Conservation (phyloP, 37 sponge, comb jelly and placozoan species). For the Corticium candelabrum region DNA sequence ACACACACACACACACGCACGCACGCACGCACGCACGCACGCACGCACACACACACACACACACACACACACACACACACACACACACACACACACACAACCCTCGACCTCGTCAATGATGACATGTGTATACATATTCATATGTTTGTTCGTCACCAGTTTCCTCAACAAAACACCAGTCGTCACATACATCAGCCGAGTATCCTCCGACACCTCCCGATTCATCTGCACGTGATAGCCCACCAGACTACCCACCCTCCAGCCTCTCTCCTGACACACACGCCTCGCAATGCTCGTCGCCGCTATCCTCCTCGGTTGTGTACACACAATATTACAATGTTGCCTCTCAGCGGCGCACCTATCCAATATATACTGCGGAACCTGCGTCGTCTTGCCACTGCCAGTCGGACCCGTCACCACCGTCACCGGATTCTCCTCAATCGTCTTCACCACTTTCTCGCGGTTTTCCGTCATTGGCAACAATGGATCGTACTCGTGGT, state of each 20-base stretch:
- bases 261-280: slow-evolving; percentile 49
- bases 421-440: slow-evolving; percentile 57
- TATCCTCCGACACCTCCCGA: slow-evolving; percentile 59
- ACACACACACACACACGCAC: neutral
- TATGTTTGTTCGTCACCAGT: slow-evolving; percentile 58
- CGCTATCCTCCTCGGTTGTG: slow-evolving; percentile 87
- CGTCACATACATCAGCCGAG: slow-evolving; percentile 80
- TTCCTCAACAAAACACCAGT: slow-evolving; percentile 86
- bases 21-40: neutral
- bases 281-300: slow-evolving; percentile 74
- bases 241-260: slow-evolving; percentile 78
- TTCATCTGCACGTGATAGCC: slow-evolving; percentile 91
- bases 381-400: slow-evolving; percentile 88
- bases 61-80: too few species aligned
- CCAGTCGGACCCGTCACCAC: slow-evolving; percentile 79
- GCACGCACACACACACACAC: neutral
- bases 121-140: slow-evolving; percentile 91
- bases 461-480: slow-evolving; percentile 47
- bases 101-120: slow-evolving; percentile 96
- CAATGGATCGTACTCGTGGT: slow-evolving; percentile 16
- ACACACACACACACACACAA: too few species aligned
- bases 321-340: slow-evolving; percentile 92
- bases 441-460: slow-evolving; percentile 53
- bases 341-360: slow-evolving; percentile 28
- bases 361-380: slow-evolving; percentile 90